Evolutionary conservation across 2,888 invertebrate species (phyloP).

Genomic region (Calephelis perditalis): DNA sequence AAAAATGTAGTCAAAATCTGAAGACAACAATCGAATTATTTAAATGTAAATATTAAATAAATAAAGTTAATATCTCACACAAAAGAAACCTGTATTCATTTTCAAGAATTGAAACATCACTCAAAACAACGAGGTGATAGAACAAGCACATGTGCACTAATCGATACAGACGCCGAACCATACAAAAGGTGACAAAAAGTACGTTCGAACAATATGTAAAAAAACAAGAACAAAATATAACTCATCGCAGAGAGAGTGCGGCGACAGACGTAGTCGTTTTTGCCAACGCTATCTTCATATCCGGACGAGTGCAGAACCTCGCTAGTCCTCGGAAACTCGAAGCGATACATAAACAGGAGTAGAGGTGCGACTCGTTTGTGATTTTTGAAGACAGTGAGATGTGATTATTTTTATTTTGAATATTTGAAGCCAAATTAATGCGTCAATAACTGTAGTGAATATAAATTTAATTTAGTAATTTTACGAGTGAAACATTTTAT

Average conservation of each 20-base stretch:
- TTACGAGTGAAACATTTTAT: too few species aligned
- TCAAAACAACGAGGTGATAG: neutral
- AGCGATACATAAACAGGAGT: neutral
- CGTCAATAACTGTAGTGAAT: too few species aligned
- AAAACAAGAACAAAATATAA: slow-evolving; percentile 56
- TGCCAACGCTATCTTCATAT: slow-evolving; percentile 71
- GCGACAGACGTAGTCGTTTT: slow-evolving; percentile 52
- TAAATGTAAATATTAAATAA: neutral
- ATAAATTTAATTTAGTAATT: too few species aligned
- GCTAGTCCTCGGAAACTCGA: slow-evolving; percentile 14
- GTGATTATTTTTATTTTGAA: too few species aligned
- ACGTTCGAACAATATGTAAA: slow-evolving; percentile 43
- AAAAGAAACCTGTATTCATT: neutral
- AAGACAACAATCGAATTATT: too few species aligned
- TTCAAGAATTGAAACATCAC: neutral
- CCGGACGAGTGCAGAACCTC: slow-evolving; percentile 42
- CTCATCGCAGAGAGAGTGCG: slow-evolving; percentile 37
- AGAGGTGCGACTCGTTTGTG: neutral
- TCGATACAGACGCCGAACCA: slow-evolving; percentile 42
- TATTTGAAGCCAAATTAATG: too few species aligned
- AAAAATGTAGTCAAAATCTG: too few species aligned
- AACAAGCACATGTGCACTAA: slow-evolving; percentile 35
- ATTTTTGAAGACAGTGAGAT: neutral
- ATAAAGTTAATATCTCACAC: slow-evolving; percentile 1
- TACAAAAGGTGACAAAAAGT: slow-evolving; percentile 52